phyloP scores from a whole-genome alignment of 2,113 vertebrate species.

The Genyomyrus donnyi region DNA sequence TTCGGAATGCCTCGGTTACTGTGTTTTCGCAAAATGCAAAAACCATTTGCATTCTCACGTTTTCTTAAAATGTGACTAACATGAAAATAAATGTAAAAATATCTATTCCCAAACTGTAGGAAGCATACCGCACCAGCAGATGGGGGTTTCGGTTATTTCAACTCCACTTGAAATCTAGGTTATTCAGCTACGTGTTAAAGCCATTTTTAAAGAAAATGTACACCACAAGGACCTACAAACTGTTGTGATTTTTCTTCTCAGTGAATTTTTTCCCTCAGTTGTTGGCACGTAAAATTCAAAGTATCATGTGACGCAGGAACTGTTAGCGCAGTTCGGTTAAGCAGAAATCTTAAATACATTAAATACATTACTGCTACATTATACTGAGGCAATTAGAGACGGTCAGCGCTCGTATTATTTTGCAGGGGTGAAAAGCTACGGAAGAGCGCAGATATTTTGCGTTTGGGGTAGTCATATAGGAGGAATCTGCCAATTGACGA shows the following conservation, averaged over 20 bases:
- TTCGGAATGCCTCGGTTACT: background rate
- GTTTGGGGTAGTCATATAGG: background rate
- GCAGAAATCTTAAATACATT: slow-evolving; percentile 12
- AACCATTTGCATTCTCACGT: background rate
- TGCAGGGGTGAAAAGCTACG: background rate
- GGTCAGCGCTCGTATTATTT: background rate
- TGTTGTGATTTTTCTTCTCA: background rate
- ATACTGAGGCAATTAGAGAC: background rate
- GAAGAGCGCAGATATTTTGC: background rate
- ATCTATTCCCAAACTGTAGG: background rate
- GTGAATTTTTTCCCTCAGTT: background rate
- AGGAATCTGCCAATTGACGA: background rate
- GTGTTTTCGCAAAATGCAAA: background rate
- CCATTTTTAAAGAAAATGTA: background rate
- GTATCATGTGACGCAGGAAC: slow-evolving; percentile 7
- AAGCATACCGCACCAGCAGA: background rate
- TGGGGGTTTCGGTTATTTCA: background rate
- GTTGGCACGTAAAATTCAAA: background rate
- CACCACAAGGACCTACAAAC: background rate
- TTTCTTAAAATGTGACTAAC: background rate
- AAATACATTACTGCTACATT: slow-evolving; percentile 16
- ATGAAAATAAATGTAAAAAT: background rate
- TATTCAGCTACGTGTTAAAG: slow-evolving; percentile 6
- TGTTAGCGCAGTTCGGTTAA: background rate
- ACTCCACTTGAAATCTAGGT: background rate